phyloP scores from a whole-genome alignment of 2,113 vertebrate genomes.

The Oriolus oriolus region DNA sequence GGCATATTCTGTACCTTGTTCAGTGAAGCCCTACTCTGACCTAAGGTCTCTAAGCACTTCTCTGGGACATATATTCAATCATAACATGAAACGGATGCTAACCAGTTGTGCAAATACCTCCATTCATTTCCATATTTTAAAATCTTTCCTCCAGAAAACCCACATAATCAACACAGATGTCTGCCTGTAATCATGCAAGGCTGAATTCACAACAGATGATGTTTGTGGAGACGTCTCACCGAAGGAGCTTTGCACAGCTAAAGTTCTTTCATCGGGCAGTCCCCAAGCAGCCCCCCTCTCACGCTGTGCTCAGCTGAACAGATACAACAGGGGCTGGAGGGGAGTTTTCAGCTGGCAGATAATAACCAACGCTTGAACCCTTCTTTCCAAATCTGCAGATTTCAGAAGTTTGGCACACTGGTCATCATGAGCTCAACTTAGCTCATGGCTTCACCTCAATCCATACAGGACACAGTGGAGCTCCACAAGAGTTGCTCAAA shows the following conservation, averaged over 20 bases:
- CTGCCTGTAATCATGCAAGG: not conserved
- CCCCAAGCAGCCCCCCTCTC: not conserved
- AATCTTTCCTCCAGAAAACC: not conserved
- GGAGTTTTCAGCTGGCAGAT: not conserved
- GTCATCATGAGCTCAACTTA: not conserved
- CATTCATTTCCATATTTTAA: slow-evolving; percentile 18
- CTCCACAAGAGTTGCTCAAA: not conserved
- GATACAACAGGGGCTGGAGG: not conserved
- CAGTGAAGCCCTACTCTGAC: not conserved
- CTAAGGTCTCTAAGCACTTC: not conserved
- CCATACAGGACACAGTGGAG: not conserved
- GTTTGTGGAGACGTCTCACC: not conserved
- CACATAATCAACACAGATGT: not conserved
- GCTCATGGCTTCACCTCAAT: not conserved
- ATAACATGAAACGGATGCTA: not conserved
- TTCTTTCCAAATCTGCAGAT: not conserved
- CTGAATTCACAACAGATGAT: slow-evolving; percentile 39
- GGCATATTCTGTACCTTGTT: not conserved
- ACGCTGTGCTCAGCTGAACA: not conserved
- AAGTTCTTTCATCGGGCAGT: not conserved
- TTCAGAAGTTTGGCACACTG: not conserved
- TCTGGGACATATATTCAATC: not conserved
- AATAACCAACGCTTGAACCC: not conserved
- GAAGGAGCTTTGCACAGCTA: not conserved
- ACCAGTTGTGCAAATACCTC: not conserved